Percentiles rank a stretch among this genome's conserved stretches.
phyloP scores from a whole-genome alignment of 2,797 vertebrate genomes.

The Poecilia velifera region DNA sequence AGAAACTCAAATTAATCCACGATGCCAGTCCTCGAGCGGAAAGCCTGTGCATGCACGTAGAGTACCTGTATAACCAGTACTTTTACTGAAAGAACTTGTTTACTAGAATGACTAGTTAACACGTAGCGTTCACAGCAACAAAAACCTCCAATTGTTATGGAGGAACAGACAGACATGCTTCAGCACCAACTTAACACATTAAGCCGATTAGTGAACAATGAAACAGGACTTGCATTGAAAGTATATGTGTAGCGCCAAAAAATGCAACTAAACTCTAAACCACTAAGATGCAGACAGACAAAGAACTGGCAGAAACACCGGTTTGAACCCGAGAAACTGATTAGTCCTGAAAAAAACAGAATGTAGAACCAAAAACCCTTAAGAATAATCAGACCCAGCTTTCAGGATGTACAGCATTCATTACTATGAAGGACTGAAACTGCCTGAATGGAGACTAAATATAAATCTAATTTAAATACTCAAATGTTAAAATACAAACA shows the following conservation, averaged over 20 bases:
- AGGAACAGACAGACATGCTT: background rate
- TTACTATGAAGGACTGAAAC: background rate
- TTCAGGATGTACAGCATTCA: background rate
- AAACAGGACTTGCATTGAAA: background rate
- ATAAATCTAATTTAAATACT: background rate
- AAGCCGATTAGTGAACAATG: accelerated
- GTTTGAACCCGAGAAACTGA: background rate
- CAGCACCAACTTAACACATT: background rate
- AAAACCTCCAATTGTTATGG: background rate
- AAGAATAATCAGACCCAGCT: background rate
- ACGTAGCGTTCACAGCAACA: background rate
- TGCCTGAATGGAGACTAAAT: background rate
- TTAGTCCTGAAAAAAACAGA: background rate
- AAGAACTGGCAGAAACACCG: background rate
- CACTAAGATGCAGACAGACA: background rate
- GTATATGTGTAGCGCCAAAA: too few species aligned
- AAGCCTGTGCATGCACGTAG: background rate
- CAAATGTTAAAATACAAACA: background rate
- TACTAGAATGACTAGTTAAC: background rate
- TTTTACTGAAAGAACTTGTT: background rate
- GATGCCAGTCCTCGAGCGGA: background rate
- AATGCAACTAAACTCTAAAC: slow-evolving; percentile 3
- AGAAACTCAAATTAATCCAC: background rate
- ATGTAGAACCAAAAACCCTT: background rate
- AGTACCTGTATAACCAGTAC: background rate